These are phyloP conservation scores for Agapornis canus DNA, from an alignment of 2,797 vertebrate genomes.

Conservation along the genomic window DNA sequence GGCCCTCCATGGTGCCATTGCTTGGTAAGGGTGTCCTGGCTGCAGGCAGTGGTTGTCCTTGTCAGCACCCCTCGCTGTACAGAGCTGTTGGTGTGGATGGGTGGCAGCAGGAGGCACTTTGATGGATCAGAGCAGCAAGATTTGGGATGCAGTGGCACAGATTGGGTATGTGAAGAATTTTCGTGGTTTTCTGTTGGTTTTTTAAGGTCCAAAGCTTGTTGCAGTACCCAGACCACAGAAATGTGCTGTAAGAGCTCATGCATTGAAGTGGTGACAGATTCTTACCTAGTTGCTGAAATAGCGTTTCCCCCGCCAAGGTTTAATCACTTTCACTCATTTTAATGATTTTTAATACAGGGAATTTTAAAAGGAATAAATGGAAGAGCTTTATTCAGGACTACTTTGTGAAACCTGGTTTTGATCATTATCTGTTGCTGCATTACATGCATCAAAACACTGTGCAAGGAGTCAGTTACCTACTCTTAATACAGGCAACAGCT, in stretches of 20 bases:
- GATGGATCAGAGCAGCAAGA: background rate
- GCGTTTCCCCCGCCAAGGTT: background rate
- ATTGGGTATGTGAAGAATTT: background rate
- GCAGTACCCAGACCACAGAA: background rate
- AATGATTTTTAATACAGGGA: background rate
- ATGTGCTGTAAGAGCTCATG: background rate
- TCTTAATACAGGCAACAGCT: background rate
- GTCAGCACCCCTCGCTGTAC: background rate
- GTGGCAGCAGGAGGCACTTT: background rate
- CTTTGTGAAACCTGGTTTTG: background rate
- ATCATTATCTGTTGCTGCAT: background rate
- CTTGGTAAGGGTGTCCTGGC: background rate
- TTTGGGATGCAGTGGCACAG: background rate
- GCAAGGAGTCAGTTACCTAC: background rate
- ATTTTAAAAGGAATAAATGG: background rate
- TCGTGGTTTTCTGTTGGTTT: background rate
- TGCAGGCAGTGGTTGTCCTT: background rate
- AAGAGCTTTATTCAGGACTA: background rate
- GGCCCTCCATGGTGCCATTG: background rate
- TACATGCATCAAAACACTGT: background rate
- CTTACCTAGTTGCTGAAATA: background rate
- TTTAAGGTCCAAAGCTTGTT: background rate
- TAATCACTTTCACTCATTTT: background rate
- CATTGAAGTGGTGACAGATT: background rate
- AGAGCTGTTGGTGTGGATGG: accelerated